Evolutionary conservation across 2,888 invertebrate genomes (phyloP).

Genomic region (Phyto melanocephala): DNA sequence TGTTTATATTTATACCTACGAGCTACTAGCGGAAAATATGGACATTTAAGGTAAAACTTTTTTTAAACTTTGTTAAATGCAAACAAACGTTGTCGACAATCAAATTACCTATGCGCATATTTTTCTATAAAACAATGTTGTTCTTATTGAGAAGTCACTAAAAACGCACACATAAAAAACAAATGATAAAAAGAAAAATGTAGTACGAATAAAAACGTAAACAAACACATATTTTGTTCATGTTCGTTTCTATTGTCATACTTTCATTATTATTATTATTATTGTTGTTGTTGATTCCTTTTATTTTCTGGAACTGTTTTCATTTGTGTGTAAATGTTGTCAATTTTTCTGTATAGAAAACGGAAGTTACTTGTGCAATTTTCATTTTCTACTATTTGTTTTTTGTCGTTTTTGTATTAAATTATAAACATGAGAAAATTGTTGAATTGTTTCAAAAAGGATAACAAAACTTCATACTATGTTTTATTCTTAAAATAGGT

Average conservation of each 20-base stretch:
- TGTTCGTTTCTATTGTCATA: slow-evolving; percentile 32
- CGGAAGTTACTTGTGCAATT: slow-evolving; percentile 42
- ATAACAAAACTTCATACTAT: background rate
- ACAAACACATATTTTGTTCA: slow-evolving; percentile 53
- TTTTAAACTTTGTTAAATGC: slow-evolving; percentile 17
- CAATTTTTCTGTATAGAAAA: slow-evolving; percentile 28
- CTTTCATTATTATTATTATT: background rate
- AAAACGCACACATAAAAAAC: background rate
- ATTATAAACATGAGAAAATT: slow-evolving; percentile 40
- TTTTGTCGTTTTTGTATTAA: slow-evolving; percentile 21
- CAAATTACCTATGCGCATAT: slow-evolving; percentile 49
- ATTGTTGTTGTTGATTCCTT: slow-evolving; percentile 13
- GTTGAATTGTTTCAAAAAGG: slow-evolving; percentile 16
- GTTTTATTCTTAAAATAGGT: background rate
- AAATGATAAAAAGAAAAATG: slow-evolving; percentile 5
- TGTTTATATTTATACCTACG: background rate
- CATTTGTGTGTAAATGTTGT: slow-evolving; percentile 32
- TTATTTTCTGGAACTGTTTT: slow-evolving; percentile 9
- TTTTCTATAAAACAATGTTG: slow-evolving; percentile 34
- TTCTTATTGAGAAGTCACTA: background rate
- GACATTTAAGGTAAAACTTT: slow-evolving; percentile 35
- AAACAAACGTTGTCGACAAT: background rate
- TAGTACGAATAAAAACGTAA: background rate
- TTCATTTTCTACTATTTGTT: slow-evolving; percentile 10
- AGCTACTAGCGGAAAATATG: background rate